Percentiles rank a stretch among this genome's conserved stretches.
Conservation (phyloP, 2,888 invertebrate genomes). For the Abrostola triplasia region DNA sequence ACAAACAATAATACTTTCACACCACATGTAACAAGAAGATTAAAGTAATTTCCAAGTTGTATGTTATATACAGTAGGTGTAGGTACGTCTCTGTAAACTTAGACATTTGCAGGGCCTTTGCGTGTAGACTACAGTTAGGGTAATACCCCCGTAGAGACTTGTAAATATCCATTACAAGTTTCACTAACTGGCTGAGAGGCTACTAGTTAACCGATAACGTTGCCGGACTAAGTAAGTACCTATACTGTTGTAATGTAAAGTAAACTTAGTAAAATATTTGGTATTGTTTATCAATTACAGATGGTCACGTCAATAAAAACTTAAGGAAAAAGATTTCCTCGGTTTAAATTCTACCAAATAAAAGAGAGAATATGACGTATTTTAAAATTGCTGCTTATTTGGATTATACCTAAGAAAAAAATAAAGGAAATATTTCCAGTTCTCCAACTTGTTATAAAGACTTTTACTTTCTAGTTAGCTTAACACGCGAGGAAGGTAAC, state of each 20-base stretch:
- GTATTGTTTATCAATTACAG: no score
- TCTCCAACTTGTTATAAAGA: neutral
- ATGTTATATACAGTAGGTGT: neutral
- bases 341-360: neutral
- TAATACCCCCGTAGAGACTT: slow-evolving; percentile 68
- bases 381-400: neutral
- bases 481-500: slow-evolving; percentile 24
- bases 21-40: neutral
- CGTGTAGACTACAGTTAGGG: slow-evolving; percentile 48
- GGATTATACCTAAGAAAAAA: neutral
- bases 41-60: neutral
- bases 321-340: neutral
- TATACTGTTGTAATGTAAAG: neutral
- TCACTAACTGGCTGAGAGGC: slow-evolving; percentile 59
- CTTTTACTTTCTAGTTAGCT: slow-evolving; percentile 16
- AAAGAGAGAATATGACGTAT: neutral
- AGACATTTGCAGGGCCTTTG: slow-evolving; percentile 28
- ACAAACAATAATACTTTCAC: neutral
- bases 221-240: slow-evolving; percentile 10
- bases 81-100: slow-evolving; percentile 31
- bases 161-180: slow-evolving; percentile 71
- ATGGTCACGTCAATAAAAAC: no score
- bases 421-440: neutral
- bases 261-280: neutral
- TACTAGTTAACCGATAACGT: slow-evolving; percentile 52